Evolutionary conservation across 2,888 invertebrate species (phyloP).

Genomic region (Noctua fimbriata): DNA sequence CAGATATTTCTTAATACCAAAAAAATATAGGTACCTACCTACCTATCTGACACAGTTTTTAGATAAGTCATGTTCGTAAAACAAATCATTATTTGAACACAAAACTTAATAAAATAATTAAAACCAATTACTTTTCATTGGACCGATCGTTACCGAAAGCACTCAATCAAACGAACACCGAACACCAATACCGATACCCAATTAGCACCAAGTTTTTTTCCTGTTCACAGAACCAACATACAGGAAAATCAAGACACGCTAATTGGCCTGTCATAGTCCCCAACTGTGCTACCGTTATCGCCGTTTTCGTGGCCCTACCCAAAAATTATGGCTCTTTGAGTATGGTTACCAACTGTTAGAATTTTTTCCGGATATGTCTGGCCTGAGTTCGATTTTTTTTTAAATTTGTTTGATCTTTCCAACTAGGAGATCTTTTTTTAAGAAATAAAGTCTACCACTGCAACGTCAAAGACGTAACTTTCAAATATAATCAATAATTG

Average conservation of each 20-base stretch:
- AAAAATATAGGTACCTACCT: neutral
- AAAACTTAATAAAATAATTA: neutral
- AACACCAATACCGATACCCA: slow-evolving; percentile 29
- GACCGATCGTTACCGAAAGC: slow-evolving; percentile 7
- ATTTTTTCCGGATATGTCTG: neutral
- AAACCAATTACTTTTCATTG: neutral
- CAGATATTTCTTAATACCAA: neutral
- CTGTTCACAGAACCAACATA: slow-evolving; percentile 12
- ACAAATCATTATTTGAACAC: neutral
- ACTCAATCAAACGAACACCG: slow-evolving; percentile 21
- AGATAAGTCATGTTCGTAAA: neutral
- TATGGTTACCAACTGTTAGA: slow-evolving; percentile 7
- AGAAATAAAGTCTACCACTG: neutral
- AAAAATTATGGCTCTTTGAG: slow-evolving; percentile 49
- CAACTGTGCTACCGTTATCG: slow-evolving; percentile 38
- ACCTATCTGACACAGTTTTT: neutral
- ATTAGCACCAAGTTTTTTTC: slow-evolving; percentile 37
- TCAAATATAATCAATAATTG: neutral
- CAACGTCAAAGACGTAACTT: too few relatives aligned
- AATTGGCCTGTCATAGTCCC: slow-evolving; percentile 54
- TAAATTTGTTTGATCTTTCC: neutral
- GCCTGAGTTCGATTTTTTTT: neutral
- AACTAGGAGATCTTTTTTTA: neutral
- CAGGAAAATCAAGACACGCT: slow-evolving; percentile 42
- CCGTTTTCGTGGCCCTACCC: slow-evolving; percentile 39